phyloP scores from a whole-genome alignment of 2,888 invertebrate species.

The Troides oblongomaculatus region DNA sequence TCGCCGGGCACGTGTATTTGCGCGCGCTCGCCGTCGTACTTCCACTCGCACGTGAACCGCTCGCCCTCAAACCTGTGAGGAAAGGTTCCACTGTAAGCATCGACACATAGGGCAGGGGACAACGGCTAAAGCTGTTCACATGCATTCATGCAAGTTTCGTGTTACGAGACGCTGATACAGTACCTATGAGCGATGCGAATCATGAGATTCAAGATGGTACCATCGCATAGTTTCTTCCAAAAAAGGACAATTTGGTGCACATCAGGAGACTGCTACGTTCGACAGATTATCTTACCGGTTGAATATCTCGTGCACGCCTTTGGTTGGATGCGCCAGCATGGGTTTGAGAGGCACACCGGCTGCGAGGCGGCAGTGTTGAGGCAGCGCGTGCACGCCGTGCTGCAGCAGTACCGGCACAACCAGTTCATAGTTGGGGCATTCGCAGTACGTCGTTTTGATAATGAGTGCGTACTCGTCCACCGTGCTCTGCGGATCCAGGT shows the following conservation, averaged over 20 bases:
- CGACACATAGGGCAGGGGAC: too few relatives aligned
- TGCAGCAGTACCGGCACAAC: constrained; percentile 89
- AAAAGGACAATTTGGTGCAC: too few relatives aligned
- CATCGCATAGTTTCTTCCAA: not conserved
- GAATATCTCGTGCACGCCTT: constrained; percentile 93
- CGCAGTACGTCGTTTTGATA: constrained; percentile 96
- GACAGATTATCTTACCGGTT: constrained; percentile 71
- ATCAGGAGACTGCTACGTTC: not conserved
- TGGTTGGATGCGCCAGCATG: constrained; percentile 99
- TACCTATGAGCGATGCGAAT: too few relatives aligned
- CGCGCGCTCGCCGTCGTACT: constrained; percentile 99
- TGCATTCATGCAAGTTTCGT: too few relatives aligned
- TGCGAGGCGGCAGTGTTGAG: constrained; percentile 89
- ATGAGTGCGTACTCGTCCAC: constrained; percentile 87
- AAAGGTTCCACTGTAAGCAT: not conserved
- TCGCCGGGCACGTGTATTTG: constrained; percentile 83
- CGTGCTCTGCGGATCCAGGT: constrained; percentile 54
- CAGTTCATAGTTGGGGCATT: constrained; percentile 96
- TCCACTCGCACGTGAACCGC: constrained; percentile 98
- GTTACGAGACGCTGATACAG: too few relatives aligned
- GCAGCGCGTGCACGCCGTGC: constrained; percentile 87
- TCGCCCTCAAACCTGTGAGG: constrained; percentile 85
- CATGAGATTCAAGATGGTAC: too few relatives aligned
- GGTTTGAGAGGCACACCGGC: constrained; percentile 98
- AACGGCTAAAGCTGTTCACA: too few relatives aligned